Conservation (phyloP, 2,797 vertebrate species). For the Botia kubotai region DNA sequence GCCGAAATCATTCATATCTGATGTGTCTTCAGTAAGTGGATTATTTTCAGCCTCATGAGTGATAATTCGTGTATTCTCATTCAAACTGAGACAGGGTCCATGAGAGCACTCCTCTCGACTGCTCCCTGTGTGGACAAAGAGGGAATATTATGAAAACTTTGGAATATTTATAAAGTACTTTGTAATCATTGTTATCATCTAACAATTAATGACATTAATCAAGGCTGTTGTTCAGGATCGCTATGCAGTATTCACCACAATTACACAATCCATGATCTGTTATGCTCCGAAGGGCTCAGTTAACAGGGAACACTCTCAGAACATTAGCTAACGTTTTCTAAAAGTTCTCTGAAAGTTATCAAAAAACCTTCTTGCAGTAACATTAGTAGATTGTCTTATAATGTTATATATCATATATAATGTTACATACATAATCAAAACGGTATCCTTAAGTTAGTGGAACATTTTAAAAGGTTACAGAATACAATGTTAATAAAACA, state of each 20-base stretch:
- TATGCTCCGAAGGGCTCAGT: neutral
- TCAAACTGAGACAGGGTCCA: conserved; percentile 17
- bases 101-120: conserved; percentile 1
- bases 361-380: too few relatives aligned
- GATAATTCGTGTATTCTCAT: conserved; percentile 3
- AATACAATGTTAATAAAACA: too few relatives aligned
- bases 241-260: conserved; percentile 27
- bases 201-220: neutral
- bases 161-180: neutral
- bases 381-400: too few relatives aligned
- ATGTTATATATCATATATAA: too few relatives aligned
- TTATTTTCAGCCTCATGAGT: neutral
- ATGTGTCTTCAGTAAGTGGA: neutral
- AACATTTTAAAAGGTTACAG: too few relatives aligned
- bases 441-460: too few relatives aligned
- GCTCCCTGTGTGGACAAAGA: conserved; percentile 42
- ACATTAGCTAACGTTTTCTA: too few relatives aligned
- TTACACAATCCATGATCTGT: conserved; percentile 5
- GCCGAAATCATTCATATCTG: neutral
- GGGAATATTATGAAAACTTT: conserved; percentile 5
- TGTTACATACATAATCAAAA: too few relatives aligned
- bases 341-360: too few relatives aligned
- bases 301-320: neutral
- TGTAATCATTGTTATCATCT: neutral
- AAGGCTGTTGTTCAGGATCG: neutral